These are phyloP conservation scores for Hippocampus barbouri DNA, from an alignment of 2,113 vertebrate genomes.

Conservation along the genomic window DNA sequence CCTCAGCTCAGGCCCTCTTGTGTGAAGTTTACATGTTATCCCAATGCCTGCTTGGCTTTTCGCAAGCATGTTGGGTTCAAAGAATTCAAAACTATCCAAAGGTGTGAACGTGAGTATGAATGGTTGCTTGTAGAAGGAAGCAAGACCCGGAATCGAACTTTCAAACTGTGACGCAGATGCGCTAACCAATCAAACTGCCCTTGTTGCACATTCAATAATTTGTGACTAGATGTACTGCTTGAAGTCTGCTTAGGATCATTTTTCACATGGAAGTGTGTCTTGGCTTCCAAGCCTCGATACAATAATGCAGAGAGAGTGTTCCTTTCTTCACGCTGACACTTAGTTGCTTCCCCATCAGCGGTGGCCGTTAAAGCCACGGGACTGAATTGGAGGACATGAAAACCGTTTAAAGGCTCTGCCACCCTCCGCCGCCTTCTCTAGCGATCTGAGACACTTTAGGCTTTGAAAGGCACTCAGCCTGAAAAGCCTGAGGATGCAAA, in stretches of 20 bases:
- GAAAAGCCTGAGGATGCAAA: conserved; percentile 22
- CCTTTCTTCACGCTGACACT: conserved; percentile 24
- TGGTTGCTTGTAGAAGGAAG: too few species aligned
- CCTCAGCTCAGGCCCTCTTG: too few species aligned
- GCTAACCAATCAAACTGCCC: neutral
- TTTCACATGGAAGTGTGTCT: neutral
- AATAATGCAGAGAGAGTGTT: conserved; percentile 5
- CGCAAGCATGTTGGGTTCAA: too few species aligned
- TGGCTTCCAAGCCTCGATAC: conserved; percentile 1
- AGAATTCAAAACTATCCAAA: too few species aligned
- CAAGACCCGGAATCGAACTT: too few species aligned
- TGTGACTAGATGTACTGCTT: neutral
- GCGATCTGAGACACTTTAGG: conserved; percentile 24
- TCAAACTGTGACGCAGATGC: too few species aligned
- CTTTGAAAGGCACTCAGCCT: conserved; percentile 11
- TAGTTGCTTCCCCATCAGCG: conserved; percentile 19
- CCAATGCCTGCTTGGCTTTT: too few species aligned
- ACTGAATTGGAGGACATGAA: conserved; percentile 47
- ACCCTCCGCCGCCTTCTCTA: conserved; percentile 15
- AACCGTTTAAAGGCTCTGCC: conserved; percentile 30
- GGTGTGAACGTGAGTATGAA: too few species aligned
- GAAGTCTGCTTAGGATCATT: neutral
- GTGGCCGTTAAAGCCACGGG: conserved; percentile 39
- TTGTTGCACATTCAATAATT: neutral
- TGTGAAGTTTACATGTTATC: too few species aligned